Base-by-base conservation (phyloP, 1,140 invertebrate species). In the Pogonus chalceus region DNA sequence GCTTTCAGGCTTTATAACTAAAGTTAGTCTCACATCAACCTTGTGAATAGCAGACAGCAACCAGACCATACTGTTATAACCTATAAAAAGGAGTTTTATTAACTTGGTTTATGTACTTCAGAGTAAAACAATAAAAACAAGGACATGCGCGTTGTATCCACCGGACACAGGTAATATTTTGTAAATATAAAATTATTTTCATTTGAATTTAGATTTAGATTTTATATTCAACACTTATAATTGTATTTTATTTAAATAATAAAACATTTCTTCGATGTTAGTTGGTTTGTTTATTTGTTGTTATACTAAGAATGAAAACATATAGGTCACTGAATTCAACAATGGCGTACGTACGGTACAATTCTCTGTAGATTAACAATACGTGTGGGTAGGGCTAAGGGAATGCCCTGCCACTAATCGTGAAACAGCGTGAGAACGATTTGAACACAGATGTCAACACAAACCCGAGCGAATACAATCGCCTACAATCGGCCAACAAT, bases 41-140 rank as follows among this genome's bases (percentile, higher is more conserved):
- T 43, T 43, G 37, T 43, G 37, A 18, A 43, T 43, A 43, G 37
- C 18, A 43, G 37, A 43, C 37, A 43, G 37, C 18, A 7, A 43
- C 7, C 37, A 43, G 37, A 43, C 37, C 37, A 43, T 43, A 43
- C 37, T 9, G 37, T 43, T 43, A 43, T 43, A 43, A 12, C 7
- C 37, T 18, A 43, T 43, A 43, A 43, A 43, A 43, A 43, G 9
- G 37, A 43, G 18, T 43, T 43, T 43, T 43, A 43, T 43, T 43
- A 43, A 43, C 37, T 43, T 9, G 37, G 9, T 43, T 43, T 18
- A 43, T 43, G 37, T 16, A 43, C 37, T 43, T 43, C 37, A 43
- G 3, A 18, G 37, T 43, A 43, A 43, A 43, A 43, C 37, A 43
- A 43, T 43, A 43, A 43, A 43, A 43, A 43, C 37, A 43, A 43